These are phyloP conservation scores for Spisula subtruncata DNA, from an alignment of 2,888 invertebrate genomes.

Conservation along the genomic window DNA sequence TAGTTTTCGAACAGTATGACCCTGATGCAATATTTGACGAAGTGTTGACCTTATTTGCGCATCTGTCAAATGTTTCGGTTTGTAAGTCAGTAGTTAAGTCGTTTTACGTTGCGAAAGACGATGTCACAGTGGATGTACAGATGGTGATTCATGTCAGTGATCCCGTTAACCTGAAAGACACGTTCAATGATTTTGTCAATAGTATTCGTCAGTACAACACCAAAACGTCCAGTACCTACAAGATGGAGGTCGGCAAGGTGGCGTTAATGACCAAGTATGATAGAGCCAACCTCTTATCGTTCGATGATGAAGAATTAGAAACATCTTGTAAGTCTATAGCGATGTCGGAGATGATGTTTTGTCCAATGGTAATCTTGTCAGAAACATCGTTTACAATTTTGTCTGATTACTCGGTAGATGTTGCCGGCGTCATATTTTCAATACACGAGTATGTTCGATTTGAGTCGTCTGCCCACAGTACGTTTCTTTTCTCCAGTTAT, in stretches of 20 bases:
- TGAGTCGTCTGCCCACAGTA: too few relatives aligned
- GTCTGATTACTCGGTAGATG: not conserved
- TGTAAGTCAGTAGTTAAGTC: not conserved
- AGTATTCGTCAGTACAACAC: not conserved
- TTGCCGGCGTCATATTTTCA: not conserved
- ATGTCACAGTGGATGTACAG: not conserved
- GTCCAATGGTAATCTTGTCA: not conserved
- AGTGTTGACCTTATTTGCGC: not conserved
- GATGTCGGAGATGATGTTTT: not conserved
- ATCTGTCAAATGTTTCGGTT: not conserved
- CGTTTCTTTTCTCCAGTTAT: not conserved
- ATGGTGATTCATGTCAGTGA: not conserved
- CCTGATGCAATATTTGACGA: not conserved
- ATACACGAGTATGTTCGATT: not conserved
- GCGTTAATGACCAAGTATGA: not conserved
- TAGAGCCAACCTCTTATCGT: not conserved
- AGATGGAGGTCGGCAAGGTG: not conserved
- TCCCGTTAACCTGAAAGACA: not conserved
- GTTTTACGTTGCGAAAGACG: not conserved
- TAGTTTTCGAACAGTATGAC: not conserved
- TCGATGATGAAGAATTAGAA: not conserved
- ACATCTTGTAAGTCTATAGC: not conserved
- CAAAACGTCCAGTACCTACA: not conserved
- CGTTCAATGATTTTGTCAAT: not conserved
- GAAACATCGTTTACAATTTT: not conserved